Conservation (phyloP, 2,888 invertebrate species). For the Aphelenchoides bicaudatus region DNA sequence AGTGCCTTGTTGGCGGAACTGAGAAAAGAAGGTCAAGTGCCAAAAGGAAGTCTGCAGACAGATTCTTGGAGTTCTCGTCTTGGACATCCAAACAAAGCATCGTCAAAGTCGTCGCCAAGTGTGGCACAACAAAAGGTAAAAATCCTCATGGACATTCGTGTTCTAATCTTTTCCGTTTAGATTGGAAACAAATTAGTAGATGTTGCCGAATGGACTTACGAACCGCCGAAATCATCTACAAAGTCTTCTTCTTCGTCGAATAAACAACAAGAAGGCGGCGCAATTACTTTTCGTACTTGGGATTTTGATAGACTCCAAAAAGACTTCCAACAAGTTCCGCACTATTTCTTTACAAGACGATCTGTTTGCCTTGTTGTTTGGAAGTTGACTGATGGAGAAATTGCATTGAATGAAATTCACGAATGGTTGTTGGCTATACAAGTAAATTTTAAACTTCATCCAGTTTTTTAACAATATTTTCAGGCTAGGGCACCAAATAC, state of each 20-base stretch:
- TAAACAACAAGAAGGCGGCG: too few relatives aligned
- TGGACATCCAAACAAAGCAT: conserved; percentile 75
- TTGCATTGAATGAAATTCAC: conserved; percentile 81
- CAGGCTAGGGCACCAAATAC: conserved; percentile 90
- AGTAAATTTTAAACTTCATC: too few relatives aligned
- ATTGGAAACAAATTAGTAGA: too few relatives aligned
- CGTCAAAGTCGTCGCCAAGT: background rate
- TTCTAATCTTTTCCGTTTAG: background rate
- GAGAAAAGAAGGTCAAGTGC: conserved; percentile 77
- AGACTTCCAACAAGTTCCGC: conserved; percentile 97
- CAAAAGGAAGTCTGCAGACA: conserved; percentile 59
- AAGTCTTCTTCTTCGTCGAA: conserved; percentile 64
- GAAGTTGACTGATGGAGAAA: conserved; percentile 85
- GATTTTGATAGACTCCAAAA: conserved; percentile 83
- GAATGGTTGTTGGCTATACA: conserved; percentile 96
- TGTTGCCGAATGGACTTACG: conserved; percentile 71
- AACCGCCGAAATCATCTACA: conserved; percentile 63
- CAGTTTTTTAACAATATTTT: conserved; percentile 65
- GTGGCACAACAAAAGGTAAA: conserved; percentile 82
- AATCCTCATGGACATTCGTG: background rate
- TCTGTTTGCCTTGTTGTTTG: conserved; percentile 91
- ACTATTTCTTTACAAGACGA: conserved; percentile 91
- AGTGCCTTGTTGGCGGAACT: conserved; percentile 81
- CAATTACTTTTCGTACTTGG: conserved; percentile 84
- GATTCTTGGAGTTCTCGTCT: conserved; percentile 88